Percentiles rank a stretch among this genome's conserved stretches.
phyloP scores from a whole-genome alignment of 2,888 invertebrate species.

The Pachycephus smyrnensis region DNA sequence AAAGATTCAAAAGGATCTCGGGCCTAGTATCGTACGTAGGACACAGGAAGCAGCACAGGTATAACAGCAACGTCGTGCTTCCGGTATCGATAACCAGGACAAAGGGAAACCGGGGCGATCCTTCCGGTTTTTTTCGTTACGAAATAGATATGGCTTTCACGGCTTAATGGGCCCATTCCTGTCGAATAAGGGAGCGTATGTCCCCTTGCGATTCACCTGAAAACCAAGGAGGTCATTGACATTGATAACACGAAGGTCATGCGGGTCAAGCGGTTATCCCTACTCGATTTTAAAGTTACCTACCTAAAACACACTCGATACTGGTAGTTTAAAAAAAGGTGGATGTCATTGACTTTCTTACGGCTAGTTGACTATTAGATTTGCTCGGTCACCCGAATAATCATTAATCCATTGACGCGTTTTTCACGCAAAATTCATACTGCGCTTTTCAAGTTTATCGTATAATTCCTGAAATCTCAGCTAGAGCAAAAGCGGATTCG shows the following conservation, averaged over 20 bases:
- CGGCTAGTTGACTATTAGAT: background rate
- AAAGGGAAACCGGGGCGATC: constrained; percentile 42
- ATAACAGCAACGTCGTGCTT: constrained; percentile 47
- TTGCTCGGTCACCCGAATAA: background rate
- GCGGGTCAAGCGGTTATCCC: background rate
- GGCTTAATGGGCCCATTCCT: background rate
- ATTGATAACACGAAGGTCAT: background rate
- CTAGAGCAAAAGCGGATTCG: background rate
- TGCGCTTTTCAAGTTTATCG: background rate
- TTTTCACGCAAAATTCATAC: background rate
- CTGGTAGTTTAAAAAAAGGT: too few relatives aligned
- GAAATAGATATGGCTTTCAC: constrained; percentile 47
- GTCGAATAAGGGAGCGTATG: background rate
- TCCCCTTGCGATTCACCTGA: background rate
- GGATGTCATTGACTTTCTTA: background rate
- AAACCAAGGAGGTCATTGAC: background rate
- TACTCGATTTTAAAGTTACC: background rate
- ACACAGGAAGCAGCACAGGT: constrained; percentile 53
- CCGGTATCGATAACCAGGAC: constrained; percentile 63
- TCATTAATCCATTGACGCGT: background rate
- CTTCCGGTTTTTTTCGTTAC: constrained; percentile 45
- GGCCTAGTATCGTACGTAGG: constrained; percentile 26
- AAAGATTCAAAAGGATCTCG: background rate
- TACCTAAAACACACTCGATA: too few relatives aligned
- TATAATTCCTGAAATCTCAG: background rate